These are phyloP conservation scores for Uloborus diversus DNA, from an alignment of 1,140 invertebrate genomes.

Conservation along the genomic window DNA sequence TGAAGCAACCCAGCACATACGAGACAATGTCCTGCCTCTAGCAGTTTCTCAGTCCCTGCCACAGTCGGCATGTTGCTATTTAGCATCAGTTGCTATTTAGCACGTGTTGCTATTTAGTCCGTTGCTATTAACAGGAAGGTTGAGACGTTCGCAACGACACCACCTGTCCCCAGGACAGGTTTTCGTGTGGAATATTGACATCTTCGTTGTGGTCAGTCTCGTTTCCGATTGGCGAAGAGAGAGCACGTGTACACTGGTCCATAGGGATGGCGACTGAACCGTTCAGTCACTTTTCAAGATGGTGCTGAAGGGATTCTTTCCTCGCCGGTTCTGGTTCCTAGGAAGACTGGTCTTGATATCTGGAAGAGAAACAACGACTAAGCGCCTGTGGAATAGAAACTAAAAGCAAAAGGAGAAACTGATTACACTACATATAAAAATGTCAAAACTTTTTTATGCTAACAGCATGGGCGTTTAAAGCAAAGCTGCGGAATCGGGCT, in stretches of 20 bases:
- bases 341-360: slow-evolving; percentile 23
- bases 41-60: no score
- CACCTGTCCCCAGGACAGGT: background rate
- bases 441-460: background rate
- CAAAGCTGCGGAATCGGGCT: background rate
- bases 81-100: no score
- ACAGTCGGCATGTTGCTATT: no score
- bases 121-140: no score
- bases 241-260: background rate
- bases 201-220: background rate
- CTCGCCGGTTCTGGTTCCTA: slow-evolving; percentile 10
- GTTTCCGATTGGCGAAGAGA: no score
- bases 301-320: slow-evolving; percentile 48
- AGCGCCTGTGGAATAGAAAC: background rate
- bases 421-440: background rate
- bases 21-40: no score
- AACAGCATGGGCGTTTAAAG: background rate
- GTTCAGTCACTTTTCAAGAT: slow-evolving; percentile 33
- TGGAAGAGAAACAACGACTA: background rate
- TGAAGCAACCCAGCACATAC: no score
- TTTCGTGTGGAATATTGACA: background rate
- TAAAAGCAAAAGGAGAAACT: background rate
- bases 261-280: background rate
- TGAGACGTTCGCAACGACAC: no score
- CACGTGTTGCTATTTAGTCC: no score